Evolutionary conservation across 2,797 vertebrate species (phyloP), one percentile per base, ranked within the genome.

Genomic region (Phataginus tetradactyla): DNA sequence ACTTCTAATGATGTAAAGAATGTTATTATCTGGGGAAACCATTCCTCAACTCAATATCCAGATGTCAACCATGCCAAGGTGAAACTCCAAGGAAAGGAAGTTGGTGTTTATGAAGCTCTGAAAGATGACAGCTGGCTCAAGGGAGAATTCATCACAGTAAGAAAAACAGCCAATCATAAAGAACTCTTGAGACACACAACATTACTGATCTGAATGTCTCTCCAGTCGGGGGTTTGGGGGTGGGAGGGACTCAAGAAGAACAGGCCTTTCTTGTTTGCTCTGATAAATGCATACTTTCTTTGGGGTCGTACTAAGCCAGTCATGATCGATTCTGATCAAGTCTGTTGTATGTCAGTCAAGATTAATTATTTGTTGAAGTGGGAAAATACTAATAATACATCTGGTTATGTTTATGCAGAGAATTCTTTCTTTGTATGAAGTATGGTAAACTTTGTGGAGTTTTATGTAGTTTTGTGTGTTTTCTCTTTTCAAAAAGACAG

Each of bases 21-120:
- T 34, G 99, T 99, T 88, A 99, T 99, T 95, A 99, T 99, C 97
- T 99, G 99, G 99, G 99, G 99, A 66, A 99, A 99, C 98, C 99
- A 99, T 98, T 99, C 99, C 32, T 99, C 99, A 79, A 99, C 99
- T 96, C 99, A 99, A 80, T 99, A 99, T 98, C 99, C 99, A 20
- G 99, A 99, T 97, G 99, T 99, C 92, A 99, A 99, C 96, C 99
- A 99, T 80, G 99, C 99, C 0, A 97, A 98, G 81, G 99, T 99
- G 93, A 99, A 99, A 12, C 64, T 99, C 96, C 97, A 99, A 3
- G 99, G 99, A 61, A 99, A 99, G 79, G 99, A 99, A 94, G 96
- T 99, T 61, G 98, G 98, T 34, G 99, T 99, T 97, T 99, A 98
- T 91, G 99, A 99, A 18, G 99, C 99, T 51, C 98, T 99, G 94